Evolutionary conservation across 2,888 invertebrate species (phyloP).

Genomic region (Lochmaea capreae): DNA sequence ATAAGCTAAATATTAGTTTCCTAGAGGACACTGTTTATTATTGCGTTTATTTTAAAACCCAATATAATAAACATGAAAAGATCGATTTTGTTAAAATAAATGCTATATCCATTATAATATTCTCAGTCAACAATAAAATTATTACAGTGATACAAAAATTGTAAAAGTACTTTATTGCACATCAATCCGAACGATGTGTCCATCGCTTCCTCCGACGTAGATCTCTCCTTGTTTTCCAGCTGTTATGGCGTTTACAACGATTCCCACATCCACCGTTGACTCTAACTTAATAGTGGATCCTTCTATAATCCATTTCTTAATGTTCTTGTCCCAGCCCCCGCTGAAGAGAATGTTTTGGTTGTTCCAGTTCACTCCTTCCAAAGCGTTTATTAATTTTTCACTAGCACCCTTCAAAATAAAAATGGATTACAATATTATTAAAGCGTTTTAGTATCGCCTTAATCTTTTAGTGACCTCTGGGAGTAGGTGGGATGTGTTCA

Average conservation of each 20-base stretch:
- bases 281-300: constrained; percentile 47
- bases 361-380: constrained; percentile 57
- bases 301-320: constrained; percentile 65
- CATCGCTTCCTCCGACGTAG: constrained; percentile 73
- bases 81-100: too few relatives aligned
- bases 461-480: not conserved
- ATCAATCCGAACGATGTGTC: constrained; percentile 62
- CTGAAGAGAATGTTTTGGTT: constrained; percentile 59
- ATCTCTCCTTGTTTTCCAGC: constrained; percentile 56
- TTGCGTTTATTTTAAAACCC: too few relatives aligned
- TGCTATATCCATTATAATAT: too few relatives aligned
- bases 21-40: too few relatives aligned
- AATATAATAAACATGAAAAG: too few relatives aligned
- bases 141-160: not conserved
- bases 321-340: constrained; percentile 66
- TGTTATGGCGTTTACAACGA: constrained; percentile 55
- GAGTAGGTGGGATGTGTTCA: not conserved
- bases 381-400: constrained; percentile 66
- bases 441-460: not conserved
- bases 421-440: not conserved
- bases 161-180: constrained; percentile 34
- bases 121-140: too few relatives aligned
- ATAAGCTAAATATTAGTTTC: too few relatives aligned
- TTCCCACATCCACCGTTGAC: constrained; percentile 51
- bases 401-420: constrained; percentile 61